Evolutionary conservation across 2,888 invertebrate genomes (phyloP).

Genomic region (Chrysodeixis includens): DNA sequence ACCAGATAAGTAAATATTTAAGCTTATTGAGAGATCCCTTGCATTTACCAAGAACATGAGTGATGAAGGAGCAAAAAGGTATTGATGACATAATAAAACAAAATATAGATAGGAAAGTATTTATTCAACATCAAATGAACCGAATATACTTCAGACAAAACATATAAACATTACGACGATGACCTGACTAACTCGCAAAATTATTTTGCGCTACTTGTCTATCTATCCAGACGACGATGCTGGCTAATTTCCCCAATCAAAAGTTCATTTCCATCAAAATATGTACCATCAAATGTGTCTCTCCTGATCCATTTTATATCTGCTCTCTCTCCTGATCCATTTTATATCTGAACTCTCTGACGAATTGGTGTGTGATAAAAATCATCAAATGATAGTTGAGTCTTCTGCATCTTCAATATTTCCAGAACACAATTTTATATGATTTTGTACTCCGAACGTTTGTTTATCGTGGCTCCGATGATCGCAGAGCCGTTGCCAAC

Average conservation of each 20-base stretch:
- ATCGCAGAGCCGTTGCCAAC: slow-evolving; percentile 50
- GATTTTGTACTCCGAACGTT: slow-evolving; percentile 31
- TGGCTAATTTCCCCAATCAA: slow-evolving; percentile 47
- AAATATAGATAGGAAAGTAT: slow-evolving; percentile 69
- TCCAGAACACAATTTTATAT: slow-evolving; percentile 26
- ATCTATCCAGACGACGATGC: slow-evolving; percentile 56
- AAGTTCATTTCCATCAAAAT: slow-evolving; percentile 37
- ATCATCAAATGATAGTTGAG: slow-evolving; percentile 18
- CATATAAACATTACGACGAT: slow-evolving; percentile 67
- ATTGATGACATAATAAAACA: slow-evolving; percentile 11
- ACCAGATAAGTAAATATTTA: too few species aligned
- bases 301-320: slow-evolving; percentile 30
- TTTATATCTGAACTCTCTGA: slow-evolving; percentile 30
- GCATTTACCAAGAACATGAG: too few species aligned
- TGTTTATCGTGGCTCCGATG: slow-evolving; percentile 40
- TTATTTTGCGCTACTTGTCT: slow-evolving; percentile 62
- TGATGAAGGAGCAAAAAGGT: too few species aligned
- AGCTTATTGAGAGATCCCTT: too few species aligned
- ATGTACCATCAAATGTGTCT: slow-evolving; percentile 15
- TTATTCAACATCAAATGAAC: slow-evolving; percentile 83
- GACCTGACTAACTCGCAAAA: slow-evolving; percentile 70
- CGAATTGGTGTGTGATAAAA: slow-evolving; percentile 21
- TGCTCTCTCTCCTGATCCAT: slow-evolving; percentile 29
- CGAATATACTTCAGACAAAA: slow-evolving; percentile 69
- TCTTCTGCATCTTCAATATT: slow-evolving; percentile 42